phyloP scores from a whole-genome alignment of 2,888 invertebrate species.

The Heliconius erato region DNA sequence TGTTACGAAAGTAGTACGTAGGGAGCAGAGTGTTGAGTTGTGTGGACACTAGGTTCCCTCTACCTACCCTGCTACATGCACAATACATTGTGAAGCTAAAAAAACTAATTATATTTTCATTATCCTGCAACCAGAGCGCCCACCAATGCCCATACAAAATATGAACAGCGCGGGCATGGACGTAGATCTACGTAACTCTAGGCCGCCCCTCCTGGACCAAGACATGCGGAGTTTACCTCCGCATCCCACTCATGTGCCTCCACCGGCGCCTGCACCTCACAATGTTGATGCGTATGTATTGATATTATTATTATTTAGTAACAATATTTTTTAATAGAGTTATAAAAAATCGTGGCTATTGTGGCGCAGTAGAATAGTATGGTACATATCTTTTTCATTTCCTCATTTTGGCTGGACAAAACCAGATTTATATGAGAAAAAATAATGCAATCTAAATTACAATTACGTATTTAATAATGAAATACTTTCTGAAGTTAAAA shows the following conservation, averaged over 20 bases:
- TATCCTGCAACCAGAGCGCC: slow-evolving; percentile 40
- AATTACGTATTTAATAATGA: too few species aligned
- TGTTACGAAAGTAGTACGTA: too few species aligned
- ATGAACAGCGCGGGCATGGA: slow-evolving; percentile 57
- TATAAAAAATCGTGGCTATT: too few species aligned
- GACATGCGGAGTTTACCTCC: slow-evolving; percentile 89
- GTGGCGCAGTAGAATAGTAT: too few species aligned
- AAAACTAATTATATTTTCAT: background rate
- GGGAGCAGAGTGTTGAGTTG: too few species aligned
- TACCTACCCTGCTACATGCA: too few species aligned
- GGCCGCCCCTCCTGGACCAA: slow-evolving; percentile 87
- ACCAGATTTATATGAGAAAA: too few species aligned
- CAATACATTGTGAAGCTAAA: too few species aligned
- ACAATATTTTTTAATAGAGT: background rate
- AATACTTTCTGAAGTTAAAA: too few species aligned
- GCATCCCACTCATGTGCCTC: slow-evolving; percentile 69
- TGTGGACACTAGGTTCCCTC: too few species aligned
- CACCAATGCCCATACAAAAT: slow-evolving; percentile 46
- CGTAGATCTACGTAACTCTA: slow-evolving; percentile 71
- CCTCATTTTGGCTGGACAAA: too few species aligned
- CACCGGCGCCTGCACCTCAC: slow-evolving; percentile 63
- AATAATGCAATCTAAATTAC: too few species aligned
- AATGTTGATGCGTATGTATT: slow-evolving; percentile 63
- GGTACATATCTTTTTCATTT: background rate
- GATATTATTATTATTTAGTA: background rate